phyloP scores from a whole-genome alignment of 2,113 vertebrate genomes.

The Pipa parva region DNA sequence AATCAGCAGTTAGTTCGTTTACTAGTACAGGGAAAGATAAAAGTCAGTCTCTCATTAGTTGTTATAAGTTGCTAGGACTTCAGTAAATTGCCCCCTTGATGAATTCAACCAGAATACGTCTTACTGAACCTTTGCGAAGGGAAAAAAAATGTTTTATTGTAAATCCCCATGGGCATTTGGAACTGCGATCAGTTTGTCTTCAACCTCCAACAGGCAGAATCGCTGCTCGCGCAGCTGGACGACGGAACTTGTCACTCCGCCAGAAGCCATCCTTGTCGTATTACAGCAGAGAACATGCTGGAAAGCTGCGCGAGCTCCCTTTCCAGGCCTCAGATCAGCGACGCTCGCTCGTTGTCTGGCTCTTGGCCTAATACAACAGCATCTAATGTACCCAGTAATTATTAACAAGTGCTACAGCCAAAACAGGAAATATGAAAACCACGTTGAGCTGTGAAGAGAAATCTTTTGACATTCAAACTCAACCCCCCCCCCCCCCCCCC shows the following conservation, averaged over 20 bases:
- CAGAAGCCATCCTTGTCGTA: constrained; percentile 17
- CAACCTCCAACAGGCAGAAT: too few relatives aligned
- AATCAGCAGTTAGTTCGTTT: too few relatives aligned
- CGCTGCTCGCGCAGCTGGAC: too few relatives aligned
- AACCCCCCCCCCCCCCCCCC: neutral
- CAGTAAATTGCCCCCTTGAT: too few relatives aligned
- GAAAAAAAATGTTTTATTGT: too few relatives aligned
- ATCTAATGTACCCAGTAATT: constrained; percentile 33
- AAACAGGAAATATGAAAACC: constrained; percentile 23
- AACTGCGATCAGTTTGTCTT: too few relatives aligned
- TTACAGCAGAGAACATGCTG: constrained; percentile 9
- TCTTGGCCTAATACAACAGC: constrained; percentile 27
- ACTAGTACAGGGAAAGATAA: too few relatives aligned
- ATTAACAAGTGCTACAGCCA: constrained; percentile 29
- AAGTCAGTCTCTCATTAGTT: too few relatives aligned
- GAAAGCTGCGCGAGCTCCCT: neutral
- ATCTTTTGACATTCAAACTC: constrained; percentile 18
- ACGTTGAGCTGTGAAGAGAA: constrained; percentile 11
- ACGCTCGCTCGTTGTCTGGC: constrained; percentile 19
- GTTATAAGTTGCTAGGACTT: too few relatives aligned
- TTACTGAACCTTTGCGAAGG: too few relatives aligned
- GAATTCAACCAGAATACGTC: too few relatives aligned
- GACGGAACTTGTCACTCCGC: constrained; percentile 5
- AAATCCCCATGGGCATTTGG: too few relatives aligned
- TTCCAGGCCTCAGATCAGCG: constrained; percentile 20